Evolutionary conservation across 2,888 invertebrate species (phyloP).

Genomic region (Tetranychus truncatus): DNA sequence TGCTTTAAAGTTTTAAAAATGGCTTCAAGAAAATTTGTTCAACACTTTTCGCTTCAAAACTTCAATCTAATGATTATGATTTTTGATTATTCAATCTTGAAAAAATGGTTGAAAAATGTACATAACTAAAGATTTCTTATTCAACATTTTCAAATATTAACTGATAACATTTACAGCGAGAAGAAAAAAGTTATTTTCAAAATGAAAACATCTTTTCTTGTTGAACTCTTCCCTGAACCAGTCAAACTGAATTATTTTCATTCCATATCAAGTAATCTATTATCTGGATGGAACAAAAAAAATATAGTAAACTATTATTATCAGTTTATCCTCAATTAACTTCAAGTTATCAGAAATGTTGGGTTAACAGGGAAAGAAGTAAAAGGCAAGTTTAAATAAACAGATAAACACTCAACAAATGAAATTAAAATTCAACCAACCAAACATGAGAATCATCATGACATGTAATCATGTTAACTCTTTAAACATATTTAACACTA

Average conservation of each 20-base stretch:
- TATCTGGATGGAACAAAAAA: background rate
- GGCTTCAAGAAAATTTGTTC: no score
- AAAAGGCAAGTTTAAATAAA: no score
- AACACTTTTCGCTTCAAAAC: no score
- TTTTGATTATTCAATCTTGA: background rate
- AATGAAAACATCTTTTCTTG: background rate
- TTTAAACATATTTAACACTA: background rate
- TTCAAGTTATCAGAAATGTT: background rate
- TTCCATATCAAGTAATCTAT: background rate
- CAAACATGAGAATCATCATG: background rate
- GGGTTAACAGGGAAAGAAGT: background rate
- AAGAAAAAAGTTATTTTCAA: background rate
- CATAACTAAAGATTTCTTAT: background rate
- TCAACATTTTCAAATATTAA: background rate
- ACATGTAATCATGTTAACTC: background rate
- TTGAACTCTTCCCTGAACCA: background rate
- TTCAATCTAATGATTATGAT: no score
- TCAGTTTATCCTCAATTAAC: background rate
- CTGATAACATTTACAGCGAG: background rate
- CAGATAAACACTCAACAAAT: background rate
- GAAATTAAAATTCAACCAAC: slow-evolving; percentile 1
- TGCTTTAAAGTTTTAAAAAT: no score
- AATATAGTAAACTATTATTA: background rate
- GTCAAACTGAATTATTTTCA: background rate
- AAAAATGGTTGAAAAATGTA: background rate